phyloP scores from a whole-genome alignment of 2,888 invertebrate species.

The Argyresthia goedartella region DNA sequence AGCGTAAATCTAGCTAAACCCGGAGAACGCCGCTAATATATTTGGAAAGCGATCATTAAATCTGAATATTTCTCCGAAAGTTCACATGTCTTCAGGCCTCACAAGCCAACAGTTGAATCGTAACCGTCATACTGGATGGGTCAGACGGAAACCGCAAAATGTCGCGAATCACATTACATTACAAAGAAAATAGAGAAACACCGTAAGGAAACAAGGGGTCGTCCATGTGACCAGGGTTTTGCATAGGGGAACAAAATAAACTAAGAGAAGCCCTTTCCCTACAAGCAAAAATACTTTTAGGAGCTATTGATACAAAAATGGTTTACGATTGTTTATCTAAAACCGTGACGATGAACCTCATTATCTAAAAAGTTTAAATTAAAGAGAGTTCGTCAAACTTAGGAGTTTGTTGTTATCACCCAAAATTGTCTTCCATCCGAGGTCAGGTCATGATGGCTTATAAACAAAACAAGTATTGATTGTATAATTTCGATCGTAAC shows the following conservation, averaged over 20 bases:
- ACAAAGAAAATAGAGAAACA: slow-evolving; percentile 10
- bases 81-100: no score
- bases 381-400: not conserved
- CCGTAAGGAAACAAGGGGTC: slow-evolving; percentile 2
- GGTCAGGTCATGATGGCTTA: not conserved
- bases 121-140: slow-evolving; percentile 62
- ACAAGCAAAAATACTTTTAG: slow-evolving; percentile 15
- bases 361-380: no score
- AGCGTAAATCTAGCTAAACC: no score
- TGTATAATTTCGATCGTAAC: not conserved
- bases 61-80: no score
- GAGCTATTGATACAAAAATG: no score
- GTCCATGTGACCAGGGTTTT: not conserved
- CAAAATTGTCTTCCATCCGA: not conserved
- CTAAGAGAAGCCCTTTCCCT: slow-evolving; percentile 7
- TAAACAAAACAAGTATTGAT: no score
- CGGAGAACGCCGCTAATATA: no score
- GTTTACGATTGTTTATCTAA: no score
- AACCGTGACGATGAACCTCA: no score
- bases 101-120: slow-evolving; percentile 18
- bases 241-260: slow-evolving; percentile 4
- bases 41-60: no score
- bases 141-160: slow-evolving; percentile 67
- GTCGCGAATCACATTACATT: slow-evolving; percentile 48
- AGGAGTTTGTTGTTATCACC: slow-evolving; percentile 1